Conservation (phyloP, 2,113 vertebrate genomes). For the Syrmaticus mikado region DNA sequence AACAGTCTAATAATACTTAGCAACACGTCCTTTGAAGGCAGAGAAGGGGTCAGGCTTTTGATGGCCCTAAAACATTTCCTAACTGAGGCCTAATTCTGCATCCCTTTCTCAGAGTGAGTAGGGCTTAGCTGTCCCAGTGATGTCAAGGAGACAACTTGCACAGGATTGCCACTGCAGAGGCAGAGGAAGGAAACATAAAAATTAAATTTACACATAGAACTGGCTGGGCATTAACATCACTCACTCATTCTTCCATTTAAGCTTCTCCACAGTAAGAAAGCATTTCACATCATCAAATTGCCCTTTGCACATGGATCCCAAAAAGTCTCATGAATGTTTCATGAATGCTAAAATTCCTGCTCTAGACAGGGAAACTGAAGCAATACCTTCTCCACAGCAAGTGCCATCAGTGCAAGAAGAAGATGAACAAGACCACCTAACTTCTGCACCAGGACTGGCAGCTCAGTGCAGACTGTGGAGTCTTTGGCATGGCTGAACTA, state of each 20-base stretch:
- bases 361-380: neutral
- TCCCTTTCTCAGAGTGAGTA: neutral
- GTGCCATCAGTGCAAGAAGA: neutral
- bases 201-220: neutral
- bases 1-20: conserved; percentile 36
- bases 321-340: neutral
- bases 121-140: neutral
- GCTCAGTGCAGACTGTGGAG: neutral
- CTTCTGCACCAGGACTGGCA: neutral
- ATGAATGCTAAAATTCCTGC: neutral
- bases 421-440: neutral
- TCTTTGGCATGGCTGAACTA: neutral
- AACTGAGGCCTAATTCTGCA: conserved; percentile 14
- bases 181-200: neutral
- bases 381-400: neutral
- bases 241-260: neutral
- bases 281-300: neutral
- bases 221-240: neutral
- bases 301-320: neutral
- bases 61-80: conserved; percentile 28
- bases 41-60: conserved; percentile 27
- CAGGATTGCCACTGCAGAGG: neutral
- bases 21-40: conserved; percentile 23
- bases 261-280: neutral
- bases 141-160: neutral